A percentile compares a stretch with the other conserved stretches of the same genome.
These are phyloP conservation scores for Agonopterix heracliana DNA, from an alignment of 2,888 invertebrate genomes.

Conservation along the genomic window DNA sequence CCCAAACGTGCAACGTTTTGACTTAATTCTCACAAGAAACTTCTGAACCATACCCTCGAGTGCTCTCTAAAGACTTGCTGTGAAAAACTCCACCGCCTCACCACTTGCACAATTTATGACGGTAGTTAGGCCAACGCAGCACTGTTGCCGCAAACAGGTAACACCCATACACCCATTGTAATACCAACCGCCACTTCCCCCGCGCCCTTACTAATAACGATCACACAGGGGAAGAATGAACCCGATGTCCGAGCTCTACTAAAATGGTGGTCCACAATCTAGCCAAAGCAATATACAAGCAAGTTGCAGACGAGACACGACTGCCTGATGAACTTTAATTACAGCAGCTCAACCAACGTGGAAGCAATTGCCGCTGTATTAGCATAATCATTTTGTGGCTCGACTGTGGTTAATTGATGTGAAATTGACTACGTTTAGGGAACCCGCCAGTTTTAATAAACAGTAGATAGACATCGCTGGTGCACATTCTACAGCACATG, in stretches of 20 bases:
- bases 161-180: constrained; percentile 25
- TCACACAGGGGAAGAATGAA: not conserved
- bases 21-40: constrained; percentile 54
- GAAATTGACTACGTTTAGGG: constrained; percentile 30
- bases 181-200: constrained; percentile 18
- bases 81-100: constrained; percentile 44
- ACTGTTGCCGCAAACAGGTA: constrained; percentile 41
- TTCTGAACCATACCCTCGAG: constrained; percentile 43
- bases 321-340: constrained; percentile 58
- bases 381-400: constrained; percentile 51
- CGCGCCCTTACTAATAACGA: constrained; percentile 1
- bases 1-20: constrained; percentile 22
- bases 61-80: constrained; percentile 46
- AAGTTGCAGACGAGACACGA: constrained; percentile 43
- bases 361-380: constrained; percentile 51
- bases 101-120: constrained; percentile 55
- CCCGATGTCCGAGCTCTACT: not conserved
- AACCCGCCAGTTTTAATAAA: not conserved
- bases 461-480: no score
- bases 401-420: constrained; percentile 40
- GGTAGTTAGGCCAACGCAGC: constrained; percentile 52
- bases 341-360: constrained; percentile 40
- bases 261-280: constrained; percentile 1
- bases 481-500: no score
- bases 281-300: constrained; percentile 27